These are phyloP conservation scores for Pseudochirops corinnae DNA, from an alignment of 2,797 vertebrate species.

Conservation along the genomic window DNA sequence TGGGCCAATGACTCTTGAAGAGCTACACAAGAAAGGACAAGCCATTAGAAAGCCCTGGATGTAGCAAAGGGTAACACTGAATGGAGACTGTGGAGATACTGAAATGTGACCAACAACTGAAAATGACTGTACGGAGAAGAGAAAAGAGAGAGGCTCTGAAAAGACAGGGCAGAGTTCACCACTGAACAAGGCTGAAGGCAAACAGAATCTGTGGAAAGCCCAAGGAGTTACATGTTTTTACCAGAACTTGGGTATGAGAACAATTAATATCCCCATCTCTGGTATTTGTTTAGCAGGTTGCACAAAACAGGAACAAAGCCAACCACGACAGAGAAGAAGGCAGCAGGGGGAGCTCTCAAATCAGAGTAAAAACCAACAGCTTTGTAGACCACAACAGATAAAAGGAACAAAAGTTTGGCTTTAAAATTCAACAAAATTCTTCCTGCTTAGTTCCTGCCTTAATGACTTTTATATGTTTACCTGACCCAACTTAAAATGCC, in stretches of 20 bases:
- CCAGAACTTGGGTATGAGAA: background rate
- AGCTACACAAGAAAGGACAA: conserved; percentile 13
- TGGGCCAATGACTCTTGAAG: background rate
- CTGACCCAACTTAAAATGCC: background rate
- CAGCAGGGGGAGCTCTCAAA: conserved; percentile 38
- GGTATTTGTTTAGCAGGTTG: background rate
- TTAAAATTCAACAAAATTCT: background rate
- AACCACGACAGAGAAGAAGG: background rate
- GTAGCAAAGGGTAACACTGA: background rate
- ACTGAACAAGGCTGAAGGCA: background rate
- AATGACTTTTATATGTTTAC: background rate
- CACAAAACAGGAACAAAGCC: background rate
- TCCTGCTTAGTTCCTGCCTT: background rate
- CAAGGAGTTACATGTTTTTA: background rate
- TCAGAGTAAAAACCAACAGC: background rate
- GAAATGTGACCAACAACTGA: conserved; percentile 18
- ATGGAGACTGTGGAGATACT: background rate
- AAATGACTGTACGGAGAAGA: background rate
- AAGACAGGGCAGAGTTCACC: conserved; percentile 10
- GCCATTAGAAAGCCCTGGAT: background rate
- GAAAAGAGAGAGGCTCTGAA: conserved; percentile 21
- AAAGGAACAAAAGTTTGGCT: background rate
- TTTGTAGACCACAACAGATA: background rate
- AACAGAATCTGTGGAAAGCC: background rate
- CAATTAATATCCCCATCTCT: background rate